Percentiles rank a stretch among this genome's conserved stretches.
These are phyloP conservation scores for Caenorhabditis latens DNA, from an alignment of 1,140 invertebrate genomes.

Conservation along the genomic window DNA sequence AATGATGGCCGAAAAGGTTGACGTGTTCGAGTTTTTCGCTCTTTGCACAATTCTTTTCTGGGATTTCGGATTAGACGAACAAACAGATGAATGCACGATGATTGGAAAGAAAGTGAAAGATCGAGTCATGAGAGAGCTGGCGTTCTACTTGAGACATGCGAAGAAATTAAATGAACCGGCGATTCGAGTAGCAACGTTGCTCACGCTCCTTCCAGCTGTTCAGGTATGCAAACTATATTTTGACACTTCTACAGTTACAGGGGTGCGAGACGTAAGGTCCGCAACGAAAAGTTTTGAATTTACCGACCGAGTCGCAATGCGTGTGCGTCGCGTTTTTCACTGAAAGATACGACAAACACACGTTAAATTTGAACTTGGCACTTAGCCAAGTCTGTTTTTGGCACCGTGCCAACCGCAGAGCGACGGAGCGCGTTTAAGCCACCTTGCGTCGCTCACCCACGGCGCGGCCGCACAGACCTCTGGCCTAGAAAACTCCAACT, in stretches of 20 bases:
- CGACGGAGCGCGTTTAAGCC: no score
- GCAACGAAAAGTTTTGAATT: no score
- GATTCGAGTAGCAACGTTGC: slow-evolving; percentile 10
- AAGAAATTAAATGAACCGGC: slow-evolving; percentile 53
- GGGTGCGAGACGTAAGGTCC: no score
- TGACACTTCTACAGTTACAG: not conserved
- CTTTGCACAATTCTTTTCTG: slow-evolving; percentile 56
- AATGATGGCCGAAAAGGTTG: slow-evolving; percentile 42
- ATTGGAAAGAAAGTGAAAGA: slow-evolving; percentile 42
- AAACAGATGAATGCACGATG: slow-evolving; percentile 46
- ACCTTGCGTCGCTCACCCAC: no score
- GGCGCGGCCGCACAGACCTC: no score
- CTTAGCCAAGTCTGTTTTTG: no score
- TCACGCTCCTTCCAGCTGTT: slow-evolving; percentile 53
- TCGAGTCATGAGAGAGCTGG: slow-evolving; percentile 45
- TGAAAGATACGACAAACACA: no score
- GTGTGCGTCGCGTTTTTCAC: no score
- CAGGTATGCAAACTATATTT: not conserved
- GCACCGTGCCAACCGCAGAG: no score
- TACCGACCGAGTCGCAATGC: no score
- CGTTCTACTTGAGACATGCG: slow-evolving; percentile 49
- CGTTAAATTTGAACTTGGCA: no score
- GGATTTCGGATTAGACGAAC: slow-evolving; percentile 59
- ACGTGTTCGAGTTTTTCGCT: slow-evolving; percentile 55
- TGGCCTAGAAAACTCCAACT: no score